A percentile compares a stretch with the other conserved stretches of the same genome.
Evolutionary conservation across 2,888 invertebrate species (phyloP).

Genomic region (Cosmia pyralina): DNA sequence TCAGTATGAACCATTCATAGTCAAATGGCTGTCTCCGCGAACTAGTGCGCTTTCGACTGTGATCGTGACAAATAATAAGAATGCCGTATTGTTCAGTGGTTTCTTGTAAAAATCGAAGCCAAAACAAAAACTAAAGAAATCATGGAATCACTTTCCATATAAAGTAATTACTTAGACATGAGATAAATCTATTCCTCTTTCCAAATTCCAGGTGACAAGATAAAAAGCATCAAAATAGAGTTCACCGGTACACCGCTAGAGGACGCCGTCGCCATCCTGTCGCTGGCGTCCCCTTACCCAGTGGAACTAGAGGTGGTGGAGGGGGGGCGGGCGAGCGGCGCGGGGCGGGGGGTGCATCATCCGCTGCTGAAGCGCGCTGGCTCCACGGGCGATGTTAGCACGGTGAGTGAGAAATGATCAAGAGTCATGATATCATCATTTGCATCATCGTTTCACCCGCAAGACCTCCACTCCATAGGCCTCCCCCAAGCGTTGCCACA

Average conservation of each 20-base stretch:
- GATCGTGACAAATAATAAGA: no score
- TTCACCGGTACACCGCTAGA: conserved; percentile 97
- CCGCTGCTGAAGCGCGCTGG: conserved; percentile 94
- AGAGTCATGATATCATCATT: not conserved
- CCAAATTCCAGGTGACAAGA: conserved; percentile 94
- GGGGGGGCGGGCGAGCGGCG: conserved; percentile 81
- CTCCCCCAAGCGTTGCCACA: not conserved
- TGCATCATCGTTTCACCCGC: no score
- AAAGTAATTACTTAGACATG: no score
- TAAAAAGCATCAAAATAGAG: conserved; percentile 95
- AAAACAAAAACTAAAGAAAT: no score
- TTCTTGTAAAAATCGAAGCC: no score
- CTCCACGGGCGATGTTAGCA: conserved; percentile 94
- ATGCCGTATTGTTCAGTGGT: no score
- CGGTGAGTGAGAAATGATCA: conserved; percentile 82
- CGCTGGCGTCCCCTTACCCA: conserved; percentile 97
- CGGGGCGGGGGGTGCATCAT: conserved; percentile 91
- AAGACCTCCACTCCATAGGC: not conserved
- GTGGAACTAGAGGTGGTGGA: conserved; percentile 94
- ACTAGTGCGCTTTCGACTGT: no score
- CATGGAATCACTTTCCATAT: no score
- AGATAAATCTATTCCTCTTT: not conserved
- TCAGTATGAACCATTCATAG: no score
- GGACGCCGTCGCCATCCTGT: conserved; percentile 96
- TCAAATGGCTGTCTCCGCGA: no score